Evolutionary conservation across 1,140 invertebrate genomes (phyloP), one percentile per base, ranked within the genome.

Genomic region (Drosophila novamexicana): DNA sequence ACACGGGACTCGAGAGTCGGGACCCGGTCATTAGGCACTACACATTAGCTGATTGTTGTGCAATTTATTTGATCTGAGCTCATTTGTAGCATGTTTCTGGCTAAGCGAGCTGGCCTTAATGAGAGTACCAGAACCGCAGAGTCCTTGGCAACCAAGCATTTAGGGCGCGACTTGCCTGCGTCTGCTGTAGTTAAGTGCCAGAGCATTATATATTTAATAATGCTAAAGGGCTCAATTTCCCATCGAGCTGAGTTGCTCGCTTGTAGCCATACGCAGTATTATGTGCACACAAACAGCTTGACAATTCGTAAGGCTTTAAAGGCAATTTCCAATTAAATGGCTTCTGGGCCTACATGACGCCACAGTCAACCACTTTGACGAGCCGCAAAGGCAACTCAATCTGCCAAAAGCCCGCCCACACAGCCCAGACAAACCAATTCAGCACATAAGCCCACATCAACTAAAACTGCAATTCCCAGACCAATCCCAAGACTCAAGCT

Each of bases 11-110:
- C 16, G 45, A 29, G 22, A n/a, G 7, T 36, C 5, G 14, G n/a
- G n/a, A 40, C 29, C 36, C 42, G 83, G 83, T 88, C 83, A 88
- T 88, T 88, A 89, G 83, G 79, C 84, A 63, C 58, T 68, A 89
- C 83, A 89, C 77, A 88, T 88, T 88, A 88, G 83, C 80, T 88
- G 84, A 89, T 88, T 89, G 83, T 88, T 89, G 72, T 89, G 84
- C 77, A 68, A 89, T 88, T 88, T 88, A 88, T 81, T 80, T 72
- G 85, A 75, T 69, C 66, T 75, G 36, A 50, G 77, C 73, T 39
- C 79, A 86, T 86, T 85, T 85, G 73, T 69, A 56, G 72, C 34
- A 68, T 76, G 63, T 79, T 64, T 64, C 47, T 56, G n/a, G 42
- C 18, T 16, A 22, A 59, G 32, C 42, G 40, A 62, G 58, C 34